Evolutionary conservation across 2,888 invertebrate genomes (phyloP), one percentile per base, ranked within the genome.

Genomic region (Ophonus ardosiacus): DNA sequence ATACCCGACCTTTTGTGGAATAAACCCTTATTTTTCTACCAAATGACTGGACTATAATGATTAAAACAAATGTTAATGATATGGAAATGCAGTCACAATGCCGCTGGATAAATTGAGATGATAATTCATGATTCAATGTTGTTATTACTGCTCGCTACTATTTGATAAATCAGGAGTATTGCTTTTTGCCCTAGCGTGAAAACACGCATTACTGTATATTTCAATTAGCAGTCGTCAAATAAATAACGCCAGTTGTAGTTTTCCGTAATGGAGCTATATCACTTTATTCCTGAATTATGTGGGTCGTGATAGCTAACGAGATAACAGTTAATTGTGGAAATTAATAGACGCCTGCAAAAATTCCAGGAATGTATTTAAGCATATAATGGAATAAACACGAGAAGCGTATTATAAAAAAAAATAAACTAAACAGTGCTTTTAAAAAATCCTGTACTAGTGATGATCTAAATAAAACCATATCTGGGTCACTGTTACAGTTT

Each of bases 151-250:
- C 38, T n/a, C 68, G 8, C 38, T 68, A 38, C 15, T 31, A 7
- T 68, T 68, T 31, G 68, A 68, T 68, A 68, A 68, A 68, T 38
- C 68, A 68, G 68, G 15, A 31, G n/a, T 68, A 68, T 68, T 40
- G 68, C 68, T 68, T 68, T 68, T 68, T 68, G 68, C 68, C 13
- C n/a, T 68, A 68, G 31, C 68, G 13, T n/a, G 68, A 68, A 38
- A 68, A 68, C 38, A 38, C 31, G 38, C 68, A 68, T 68, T 68
- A 68, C 38, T 31, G 68, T 38, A 68, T 68, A 43, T 74, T 74
- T 74, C 71, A 40, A 74, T 74, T 74, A 74, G 18, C 40, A 74
- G 71, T 43, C 43, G 43, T 43, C 71, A 74, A 74, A 74, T 74
- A 74, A 74, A 74, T 74, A 40, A 5, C 17, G 71, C 68, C 13